These are phyloP conservation scores for Percopsis transmontana DNA, from an alignment of 2,113 vertebrate genomes.

Conservation along the genomic window DNA sequence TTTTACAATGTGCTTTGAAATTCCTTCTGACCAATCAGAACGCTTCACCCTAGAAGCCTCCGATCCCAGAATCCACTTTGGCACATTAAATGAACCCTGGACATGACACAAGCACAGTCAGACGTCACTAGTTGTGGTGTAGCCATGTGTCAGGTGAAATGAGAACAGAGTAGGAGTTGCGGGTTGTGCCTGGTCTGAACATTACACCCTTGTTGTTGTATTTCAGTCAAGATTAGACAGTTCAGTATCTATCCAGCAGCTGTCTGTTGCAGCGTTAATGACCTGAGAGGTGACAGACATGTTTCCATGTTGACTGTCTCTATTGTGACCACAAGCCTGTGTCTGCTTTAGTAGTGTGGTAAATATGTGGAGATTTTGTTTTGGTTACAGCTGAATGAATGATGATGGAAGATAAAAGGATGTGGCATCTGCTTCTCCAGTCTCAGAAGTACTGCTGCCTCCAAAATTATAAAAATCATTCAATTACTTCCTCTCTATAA, in stretches of 20 bases:
- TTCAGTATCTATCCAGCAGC: not conserved
- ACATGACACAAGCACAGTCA: slow-evolving; percentile 4
- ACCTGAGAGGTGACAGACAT: slow-evolving; percentile 1
- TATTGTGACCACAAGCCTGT: too few species aligned
- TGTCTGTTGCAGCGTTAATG: not conserved
- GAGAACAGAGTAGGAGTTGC: slow-evolving; percentile 26
- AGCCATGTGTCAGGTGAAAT: slow-evolving; percentile 16
- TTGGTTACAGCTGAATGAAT: too few species aligned
- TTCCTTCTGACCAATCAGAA: slow-evolving; percentile 30
- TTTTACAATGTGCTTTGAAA: slow-evolving; percentile 52
- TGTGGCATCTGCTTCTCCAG: too few species aligned
- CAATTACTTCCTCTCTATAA: too few species aligned
- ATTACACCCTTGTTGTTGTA: too few species aligned
- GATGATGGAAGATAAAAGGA: too few species aligned
- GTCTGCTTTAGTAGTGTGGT: too few species aligned
- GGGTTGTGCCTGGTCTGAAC: too few species aligned
- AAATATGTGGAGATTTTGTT: not conserved
- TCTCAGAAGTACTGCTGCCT: too few species aligned
- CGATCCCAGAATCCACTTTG: slow-evolving; percentile 25
- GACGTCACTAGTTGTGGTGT: not conserved
- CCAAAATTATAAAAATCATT: too few species aligned
- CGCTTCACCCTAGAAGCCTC: slow-evolving; percentile 1
- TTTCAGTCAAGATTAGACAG: too few species aligned
- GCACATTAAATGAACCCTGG: slow-evolving; percentile 1
- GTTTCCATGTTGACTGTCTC: not conserved